A percentile compares a stretch with the other conserved stretches of the same genome.
phyloP scores from a whole-genome alignment of 2,797 vertebrate species.

The Furcifer pardalis region DNA sequence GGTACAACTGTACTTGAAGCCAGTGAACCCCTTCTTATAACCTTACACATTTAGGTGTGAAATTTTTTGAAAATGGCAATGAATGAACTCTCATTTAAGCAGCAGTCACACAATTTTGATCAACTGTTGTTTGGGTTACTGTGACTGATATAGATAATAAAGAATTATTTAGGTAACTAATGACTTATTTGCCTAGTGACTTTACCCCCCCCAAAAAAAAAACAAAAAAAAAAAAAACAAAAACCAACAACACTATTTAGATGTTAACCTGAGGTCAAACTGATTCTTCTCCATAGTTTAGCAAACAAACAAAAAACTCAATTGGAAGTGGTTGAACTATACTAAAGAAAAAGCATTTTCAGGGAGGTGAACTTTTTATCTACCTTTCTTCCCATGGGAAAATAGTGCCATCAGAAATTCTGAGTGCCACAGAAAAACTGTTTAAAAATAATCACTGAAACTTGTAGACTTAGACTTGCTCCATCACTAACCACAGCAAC shows the following conservation, averaged over 20 bases:
- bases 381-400: background rate
- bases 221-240: no score
- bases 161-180: background rate
- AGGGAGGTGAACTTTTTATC: background rate
- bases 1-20: no score
- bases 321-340: constrained; percentile 32
- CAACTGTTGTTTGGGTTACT: background rate
- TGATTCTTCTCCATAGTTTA: background rate
- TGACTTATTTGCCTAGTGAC: constrained; percentile 21
- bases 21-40: background rate
- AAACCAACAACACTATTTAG: no score
- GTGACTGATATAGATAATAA: background rate
- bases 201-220: no score
- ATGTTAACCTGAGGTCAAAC: constrained; percentile 20
- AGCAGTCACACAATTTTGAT: constrained; percentile 13
- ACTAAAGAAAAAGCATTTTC: background rate
- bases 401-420: constrained; percentile 4
- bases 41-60: background rate
- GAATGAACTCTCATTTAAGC: background rate
- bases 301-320: background rate
- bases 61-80: background rate
- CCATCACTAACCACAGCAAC: accelerated
- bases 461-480: background rate
- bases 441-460: constrained; percentile 9
- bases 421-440: background rate